A percentile compares a stretch with the other conserved stretches of the same genome.
Conservation (phyloP, 2,113 vertebrate species). For the Pseudorhombus dupliciocellatus region DNA sequence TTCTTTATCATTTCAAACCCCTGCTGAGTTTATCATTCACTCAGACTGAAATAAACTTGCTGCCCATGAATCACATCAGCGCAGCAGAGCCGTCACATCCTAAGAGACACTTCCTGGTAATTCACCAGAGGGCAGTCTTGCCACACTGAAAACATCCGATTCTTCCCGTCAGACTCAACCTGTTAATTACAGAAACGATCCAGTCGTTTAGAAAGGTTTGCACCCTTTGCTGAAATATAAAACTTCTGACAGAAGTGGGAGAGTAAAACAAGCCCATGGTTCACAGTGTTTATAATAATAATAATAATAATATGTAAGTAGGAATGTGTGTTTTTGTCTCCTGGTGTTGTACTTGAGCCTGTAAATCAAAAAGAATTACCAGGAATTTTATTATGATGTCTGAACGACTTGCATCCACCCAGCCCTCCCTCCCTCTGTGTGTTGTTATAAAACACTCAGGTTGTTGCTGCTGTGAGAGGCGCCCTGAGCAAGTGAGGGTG, state of each 20-base stretch:
- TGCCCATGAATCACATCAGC: not conserved
- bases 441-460: slow-evolving; percentile 24
- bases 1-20: too few relatives aligned
- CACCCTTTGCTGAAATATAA: not conserved
- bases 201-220: not conserved
- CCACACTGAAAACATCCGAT: slow-evolving; percentile 45
- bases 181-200: slow-evolving; percentile 11
- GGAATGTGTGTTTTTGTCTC: not conserved
- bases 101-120: slow-evolving; percentile 22
- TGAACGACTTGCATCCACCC: not conserved
- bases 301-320: not conserved
- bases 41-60: not conserved
- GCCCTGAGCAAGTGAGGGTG: slow-evolving; percentile 66
- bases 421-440: not conserved
- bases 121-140: slow-evolving; percentile 80
- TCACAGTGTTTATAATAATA: slow-evolving; percentile 13
- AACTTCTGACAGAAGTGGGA: not conserved
- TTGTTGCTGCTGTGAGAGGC: slow-evolving; percentile 49
- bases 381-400: not conserved
- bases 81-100: not conserved
- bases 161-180: not conserved
- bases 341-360: not conserved
- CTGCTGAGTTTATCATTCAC: too few relatives aligned
- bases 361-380: accelerated
- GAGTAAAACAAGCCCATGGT: not conserved